Conservation (phyloP, 2,113 vertebrate genomes). For the Dunckerocampus dactyliophorus region DNA sequence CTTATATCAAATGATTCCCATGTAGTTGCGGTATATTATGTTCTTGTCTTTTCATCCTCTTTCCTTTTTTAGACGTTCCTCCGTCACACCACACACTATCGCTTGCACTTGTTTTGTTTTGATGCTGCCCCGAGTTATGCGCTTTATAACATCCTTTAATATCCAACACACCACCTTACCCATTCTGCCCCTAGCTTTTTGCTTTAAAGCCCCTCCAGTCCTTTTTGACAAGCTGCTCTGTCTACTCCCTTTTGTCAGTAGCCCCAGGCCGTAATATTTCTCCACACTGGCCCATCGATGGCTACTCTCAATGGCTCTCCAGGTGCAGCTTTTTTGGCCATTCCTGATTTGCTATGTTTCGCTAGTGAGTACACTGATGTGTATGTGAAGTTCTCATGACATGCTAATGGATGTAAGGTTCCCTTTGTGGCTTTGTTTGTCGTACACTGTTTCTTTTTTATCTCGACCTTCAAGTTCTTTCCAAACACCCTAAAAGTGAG, state of each 20-base stretch:
- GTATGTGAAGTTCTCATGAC: conserved; percentile 6
- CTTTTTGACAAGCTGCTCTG: conserved; percentile 9
- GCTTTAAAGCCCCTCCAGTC: conserved; percentile 6
- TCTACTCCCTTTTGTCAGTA: conserved; percentile 22
- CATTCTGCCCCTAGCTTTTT: conserved; percentile 7
- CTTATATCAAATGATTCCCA: conserved; percentile 20
- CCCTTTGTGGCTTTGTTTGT: not conserved
- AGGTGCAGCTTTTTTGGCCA: not conserved
- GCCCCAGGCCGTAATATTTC: conserved; percentile 37
- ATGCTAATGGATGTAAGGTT: not conserved
- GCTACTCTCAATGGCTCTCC: conserved; percentile 28
- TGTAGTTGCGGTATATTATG: conserved; percentile 21
- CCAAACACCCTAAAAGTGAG: not conserved
- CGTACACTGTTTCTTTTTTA: not conserved
- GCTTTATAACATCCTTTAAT: conserved; percentile 13
- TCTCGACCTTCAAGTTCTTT: conserved; percentile 7
- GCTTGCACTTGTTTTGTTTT: conserved; percentile 18
- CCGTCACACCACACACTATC: conserved; percentile 10
- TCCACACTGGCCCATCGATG: conserved; percentile 18
- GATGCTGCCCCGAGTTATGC: conserved; percentile 13
- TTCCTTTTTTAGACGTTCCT: conserved; percentile 16
- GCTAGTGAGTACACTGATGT: not conserved
- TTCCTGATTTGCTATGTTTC: conserved; percentile 1
- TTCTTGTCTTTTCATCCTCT: conserved; percentile 16
- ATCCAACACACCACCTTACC: not conserved